These are phyloP conservation scores for Saiga tatarica DNA, from an alignment of 2,113 vertebrate species.

Conservation along the genomic window DNA sequence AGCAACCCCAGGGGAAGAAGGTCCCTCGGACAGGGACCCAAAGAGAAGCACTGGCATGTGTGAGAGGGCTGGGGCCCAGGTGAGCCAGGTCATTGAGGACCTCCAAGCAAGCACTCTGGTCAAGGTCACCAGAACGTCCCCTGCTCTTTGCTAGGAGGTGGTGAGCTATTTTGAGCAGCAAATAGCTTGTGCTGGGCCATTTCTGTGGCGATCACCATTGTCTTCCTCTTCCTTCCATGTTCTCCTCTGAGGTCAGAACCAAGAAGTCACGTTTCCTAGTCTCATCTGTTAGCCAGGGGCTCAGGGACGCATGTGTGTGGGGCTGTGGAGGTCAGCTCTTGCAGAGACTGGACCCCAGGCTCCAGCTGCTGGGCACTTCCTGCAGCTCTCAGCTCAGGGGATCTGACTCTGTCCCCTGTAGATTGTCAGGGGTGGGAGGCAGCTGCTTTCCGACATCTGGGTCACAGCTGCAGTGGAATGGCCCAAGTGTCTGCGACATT, in stretches of 20 bases:
- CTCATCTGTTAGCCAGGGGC: background rate
- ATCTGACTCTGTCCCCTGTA: background rate
- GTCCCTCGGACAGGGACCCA: rapidly evolving
- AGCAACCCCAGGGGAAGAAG: background rate
- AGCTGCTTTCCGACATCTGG: rapidly evolving
- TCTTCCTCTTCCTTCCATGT: background rate
- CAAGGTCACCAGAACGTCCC: background rate
- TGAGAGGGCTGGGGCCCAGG: no score
- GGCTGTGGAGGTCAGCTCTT: rapidly evolving
- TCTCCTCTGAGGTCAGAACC: background rate
- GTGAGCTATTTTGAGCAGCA: background rate
- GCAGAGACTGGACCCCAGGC: no score
- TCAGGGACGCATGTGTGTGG: rapidly evolving
- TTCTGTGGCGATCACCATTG: rapidly evolving
- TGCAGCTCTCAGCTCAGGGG: no score
- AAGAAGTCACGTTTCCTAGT: no score
- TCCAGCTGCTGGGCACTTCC: background rate
- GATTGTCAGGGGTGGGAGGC: rapidly evolving
- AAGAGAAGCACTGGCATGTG: background rate
- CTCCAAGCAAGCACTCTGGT: no score
- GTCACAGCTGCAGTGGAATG: background rate
- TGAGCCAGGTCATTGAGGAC: no score
- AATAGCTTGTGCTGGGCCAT: background rate
- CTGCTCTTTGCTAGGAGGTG: background rate
- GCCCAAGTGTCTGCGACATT: background rate